Conservation (phyloP, 2,888 invertebrate genomes). For the Pyrrhosoma nymphula region DNA sequence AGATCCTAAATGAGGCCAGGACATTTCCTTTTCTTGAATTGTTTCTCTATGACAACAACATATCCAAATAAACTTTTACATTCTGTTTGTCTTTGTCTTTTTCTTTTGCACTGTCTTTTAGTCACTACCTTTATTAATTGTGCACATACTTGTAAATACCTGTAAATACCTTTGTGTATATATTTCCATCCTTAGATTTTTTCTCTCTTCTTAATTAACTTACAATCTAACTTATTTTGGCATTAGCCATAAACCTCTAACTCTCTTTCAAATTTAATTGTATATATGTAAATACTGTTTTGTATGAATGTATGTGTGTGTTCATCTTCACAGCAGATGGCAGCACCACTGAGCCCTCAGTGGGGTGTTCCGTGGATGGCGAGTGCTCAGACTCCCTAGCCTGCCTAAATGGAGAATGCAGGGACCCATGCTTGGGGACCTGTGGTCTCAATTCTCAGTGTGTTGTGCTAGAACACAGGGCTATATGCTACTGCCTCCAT, state of each 20-base stretch:
- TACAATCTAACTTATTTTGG: slow-evolving; percentile 50
- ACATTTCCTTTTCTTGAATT: slow-evolving; percentile 59
- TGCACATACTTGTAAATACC: slow-evolving; percentile 64
- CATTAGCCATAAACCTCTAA: slow-evolving; percentile 45
- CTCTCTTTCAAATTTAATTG: slow-evolving; percentile 27
- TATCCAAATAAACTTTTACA: slow-evolving; percentile 57
- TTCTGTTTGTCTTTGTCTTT: slow-evolving; percentile 47
- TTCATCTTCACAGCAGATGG: slow-evolving; percentile 77
- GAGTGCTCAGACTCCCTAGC: slow-evolving; percentile 91
- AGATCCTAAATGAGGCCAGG: slow-evolving; percentile 66
- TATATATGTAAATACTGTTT: slow-evolving; percentile 69
- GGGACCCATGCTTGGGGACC: slow-evolving; percentile 85
- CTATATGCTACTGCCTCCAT: slow-evolving; percentile 85
- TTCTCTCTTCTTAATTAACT: slow-evolving; percentile 46
- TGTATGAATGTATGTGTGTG: slow-evolving; percentile 68
- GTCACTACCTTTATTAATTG: slow-evolving; percentile 60
- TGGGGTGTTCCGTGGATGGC: slow-evolving; percentile 90
- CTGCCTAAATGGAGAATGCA: slow-evolving; percentile 90
- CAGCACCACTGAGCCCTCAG: slow-evolving; percentile 77
- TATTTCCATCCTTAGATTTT: slow-evolving; percentile 42
- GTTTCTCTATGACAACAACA: slow-evolving; percentile 61
- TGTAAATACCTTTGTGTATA: slow-evolving; percentile 61
- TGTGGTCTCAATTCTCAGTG: slow-evolving; percentile 85
- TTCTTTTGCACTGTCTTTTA: slow-evolving; percentile 63
- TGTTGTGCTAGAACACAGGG: slow-evolving; percentile 89